Conservation (phyloP, 2,888 invertebrate species). For the Euplagia quadripunctaria region DNA sequence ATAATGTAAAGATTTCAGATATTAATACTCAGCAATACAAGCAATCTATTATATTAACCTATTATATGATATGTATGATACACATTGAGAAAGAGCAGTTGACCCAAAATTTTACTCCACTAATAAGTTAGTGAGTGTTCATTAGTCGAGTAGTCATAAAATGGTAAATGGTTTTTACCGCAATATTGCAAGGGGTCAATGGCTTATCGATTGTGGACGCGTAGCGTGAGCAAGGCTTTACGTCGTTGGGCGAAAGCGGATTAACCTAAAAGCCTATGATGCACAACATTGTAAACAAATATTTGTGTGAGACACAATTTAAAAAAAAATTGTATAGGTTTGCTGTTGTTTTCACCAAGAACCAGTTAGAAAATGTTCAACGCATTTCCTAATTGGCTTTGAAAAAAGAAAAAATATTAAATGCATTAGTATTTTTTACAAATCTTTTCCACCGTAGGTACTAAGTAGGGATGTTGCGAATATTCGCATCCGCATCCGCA, state of each 20-base stretch:
- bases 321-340: neutral
- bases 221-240: conserved; percentile 52
- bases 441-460: too few relatives aligned
- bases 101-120: neutral
- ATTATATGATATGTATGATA: neutral
- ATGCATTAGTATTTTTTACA: too few relatives aligned
- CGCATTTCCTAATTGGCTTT: neutral
- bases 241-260: conserved; percentile 14
- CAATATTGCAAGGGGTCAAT: conserved; percentile 63
- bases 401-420: too few relatives aligned
- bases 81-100: neutral
- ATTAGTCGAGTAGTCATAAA: conserved; percentile 12
- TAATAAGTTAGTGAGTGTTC: conserved; percentile 10
- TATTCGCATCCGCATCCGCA: too few relatives aligned
- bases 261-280: conserved; percentile 15
- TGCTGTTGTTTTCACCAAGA: neutral
- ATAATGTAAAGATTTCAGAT: too few relatives aligned
- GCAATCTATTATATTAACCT: too few relatives aligned
- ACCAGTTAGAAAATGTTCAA: neutral
- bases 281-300: neutral
- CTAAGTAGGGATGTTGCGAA: too few relatives aligned
- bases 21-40: too few relatives aligned
- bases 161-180: conserved; percentile 26
- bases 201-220: conserved; percentile 65
- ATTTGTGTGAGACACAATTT: neutral